Conservation (phyloP, 2,888 invertebrate genomes). For the Eledone cirrhosa region DNA sequence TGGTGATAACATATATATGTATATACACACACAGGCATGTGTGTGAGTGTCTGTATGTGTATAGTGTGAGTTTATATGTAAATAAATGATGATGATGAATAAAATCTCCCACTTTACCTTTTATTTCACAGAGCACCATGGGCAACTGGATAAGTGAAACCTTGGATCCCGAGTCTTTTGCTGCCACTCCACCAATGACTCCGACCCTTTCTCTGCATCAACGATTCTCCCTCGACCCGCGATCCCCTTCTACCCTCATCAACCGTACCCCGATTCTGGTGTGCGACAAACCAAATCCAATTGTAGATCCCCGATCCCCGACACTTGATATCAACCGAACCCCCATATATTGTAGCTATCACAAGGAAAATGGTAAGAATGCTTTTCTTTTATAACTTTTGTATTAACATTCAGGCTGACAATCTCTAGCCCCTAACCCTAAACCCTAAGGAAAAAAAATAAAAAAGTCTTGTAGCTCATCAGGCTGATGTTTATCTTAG, state of each 20-base stretch:
- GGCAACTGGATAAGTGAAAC: conserved; percentile 34
- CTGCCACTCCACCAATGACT: conserved; percentile 38
- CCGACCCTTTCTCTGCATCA: no score
- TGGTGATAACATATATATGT: no score
- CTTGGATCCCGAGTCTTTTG: conserved; percentile 20
- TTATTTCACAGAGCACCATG: conserved; percentile 32
- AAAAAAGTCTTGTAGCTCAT: no score
- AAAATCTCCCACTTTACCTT: background rate
- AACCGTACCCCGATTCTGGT: conserved; percentile 54
- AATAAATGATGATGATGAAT: no score
- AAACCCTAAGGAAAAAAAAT: no score
- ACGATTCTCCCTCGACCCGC: conserved; percentile 38
- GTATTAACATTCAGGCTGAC: background rate
- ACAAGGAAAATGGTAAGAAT: background rate
- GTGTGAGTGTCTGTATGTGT: no score
- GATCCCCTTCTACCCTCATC: conserved; percentile 52
- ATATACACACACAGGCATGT: no score
- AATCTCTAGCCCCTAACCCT: no score
- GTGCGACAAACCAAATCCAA: conserved; percentile 46
- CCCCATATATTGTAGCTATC: conserved; percentile 35
- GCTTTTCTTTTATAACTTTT: background rate
- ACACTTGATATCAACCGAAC: conserved; percentile 45
- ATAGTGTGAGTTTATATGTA: no score
- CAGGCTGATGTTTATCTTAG: no score
- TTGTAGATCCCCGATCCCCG: conserved; percentile 46